Conservation (phyloP, 1,140 invertebrate species). For the Asbolus verrucosus region DNA sequence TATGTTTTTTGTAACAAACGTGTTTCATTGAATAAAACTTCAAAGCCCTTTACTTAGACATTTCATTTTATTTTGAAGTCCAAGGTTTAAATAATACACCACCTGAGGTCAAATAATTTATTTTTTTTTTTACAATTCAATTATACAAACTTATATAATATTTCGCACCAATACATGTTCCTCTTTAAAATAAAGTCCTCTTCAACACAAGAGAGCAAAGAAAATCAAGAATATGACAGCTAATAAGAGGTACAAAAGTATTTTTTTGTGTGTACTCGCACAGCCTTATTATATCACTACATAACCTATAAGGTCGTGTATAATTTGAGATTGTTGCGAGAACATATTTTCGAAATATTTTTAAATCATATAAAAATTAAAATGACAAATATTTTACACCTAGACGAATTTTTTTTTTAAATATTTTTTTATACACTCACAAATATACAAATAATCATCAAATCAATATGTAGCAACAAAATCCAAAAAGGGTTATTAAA, state of each 20-base stretch:
- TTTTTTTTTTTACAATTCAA: conserved; percentile 27
- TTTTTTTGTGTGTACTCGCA: conserved; percentile 43
- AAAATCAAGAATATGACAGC: conserved; percentile 17
- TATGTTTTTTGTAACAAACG: conserved; percentile 2
- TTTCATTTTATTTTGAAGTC: too few species aligned
- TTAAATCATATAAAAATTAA: conserved; percentile 22
- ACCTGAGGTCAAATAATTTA: conserved; percentile 18
- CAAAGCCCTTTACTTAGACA: too few species aligned
- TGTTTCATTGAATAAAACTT: conserved; percentile 19
- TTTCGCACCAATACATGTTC: conserved; percentile 21
- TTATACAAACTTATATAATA: conserved; percentile 32
- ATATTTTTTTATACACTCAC: conserved; percentile 18
- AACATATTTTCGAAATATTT: conserved; percentile 20
- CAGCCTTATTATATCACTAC: conserved; percentile 45
- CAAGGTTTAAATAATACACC: too few species aligned
- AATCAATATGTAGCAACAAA: conserved; percentile 5
- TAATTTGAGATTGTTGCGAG: conserved; percentile 37
- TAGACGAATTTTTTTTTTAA: conserved; percentile 18
- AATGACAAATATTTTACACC: conserved; percentile 17
- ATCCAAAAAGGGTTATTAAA: conserved; percentile 20
- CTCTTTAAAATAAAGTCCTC: conserved; percentile 22
- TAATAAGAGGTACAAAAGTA: conserved; percentile 38
- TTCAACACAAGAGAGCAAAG: conserved; percentile 29
- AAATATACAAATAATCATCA: neutral
- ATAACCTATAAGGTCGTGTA: conserved; percentile 24